A percentile compares a stretch with the other conserved stretches of the same genome.
Conservation (phyloP, 2,888 invertebrate genomes). For the Megamerina dolium region DNA sequence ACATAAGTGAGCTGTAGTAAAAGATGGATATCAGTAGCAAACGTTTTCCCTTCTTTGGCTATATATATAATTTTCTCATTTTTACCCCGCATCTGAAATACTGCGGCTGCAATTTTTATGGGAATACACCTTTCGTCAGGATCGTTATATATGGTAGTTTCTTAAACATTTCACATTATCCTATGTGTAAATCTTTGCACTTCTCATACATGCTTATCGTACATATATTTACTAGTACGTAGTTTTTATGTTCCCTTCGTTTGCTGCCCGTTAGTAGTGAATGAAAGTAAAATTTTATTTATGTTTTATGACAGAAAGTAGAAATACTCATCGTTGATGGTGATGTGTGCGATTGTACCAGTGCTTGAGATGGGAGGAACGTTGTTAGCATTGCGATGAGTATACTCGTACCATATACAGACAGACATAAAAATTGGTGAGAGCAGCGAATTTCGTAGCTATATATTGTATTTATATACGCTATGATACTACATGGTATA, state of each 20-base stretch:
- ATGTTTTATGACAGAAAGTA: slow-evolving; percentile 12
- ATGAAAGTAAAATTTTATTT: slow-evolving; percentile 15
- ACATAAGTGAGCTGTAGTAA: too few relatives aligned
- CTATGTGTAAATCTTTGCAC: slow-evolving; percentile 4
- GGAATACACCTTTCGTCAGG: slow-evolving; percentile 7
- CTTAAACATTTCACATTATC: neutral
- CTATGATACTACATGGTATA: too few relatives aligned
- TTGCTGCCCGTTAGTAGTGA: neutral
- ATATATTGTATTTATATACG: too few relatives aligned
- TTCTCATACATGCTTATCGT: too few relatives aligned
- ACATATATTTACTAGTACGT: too few relatives aligned
- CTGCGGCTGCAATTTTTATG: slow-evolving; percentile 13
- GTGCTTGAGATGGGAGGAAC: neutral
- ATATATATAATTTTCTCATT: neutral
- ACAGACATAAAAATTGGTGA: too few relatives aligned
- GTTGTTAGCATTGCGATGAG: neutral
- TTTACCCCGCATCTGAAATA: neutral
- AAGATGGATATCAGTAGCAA: too few relatives aligned
- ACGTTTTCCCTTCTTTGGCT: too few relatives aligned
- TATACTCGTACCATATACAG: too few relatives aligned
- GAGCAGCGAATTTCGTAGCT: too few relatives aligned
- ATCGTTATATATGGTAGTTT: neutral
- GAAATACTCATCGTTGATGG: slow-evolving; percentile 2
- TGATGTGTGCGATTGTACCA: neutral
- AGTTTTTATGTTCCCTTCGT: neutral